Evolutionary conservation across 2,888 invertebrate genomes (phyloP).

Genomic region (Synergus japonicus): DNA sequence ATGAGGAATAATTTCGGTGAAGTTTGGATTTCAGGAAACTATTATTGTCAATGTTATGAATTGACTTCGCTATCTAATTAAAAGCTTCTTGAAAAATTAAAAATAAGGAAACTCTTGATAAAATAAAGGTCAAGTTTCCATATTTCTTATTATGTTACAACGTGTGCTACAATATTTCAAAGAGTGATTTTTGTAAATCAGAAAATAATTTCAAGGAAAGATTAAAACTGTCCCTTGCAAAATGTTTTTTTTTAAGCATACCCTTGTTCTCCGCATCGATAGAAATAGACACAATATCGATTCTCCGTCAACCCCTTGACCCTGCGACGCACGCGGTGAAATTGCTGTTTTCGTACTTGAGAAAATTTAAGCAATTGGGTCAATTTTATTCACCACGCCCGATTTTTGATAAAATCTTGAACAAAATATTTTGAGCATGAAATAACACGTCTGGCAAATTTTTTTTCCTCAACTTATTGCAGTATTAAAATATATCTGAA

Average conservation of each 20-base stretch:
- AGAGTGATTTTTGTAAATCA: neutral
- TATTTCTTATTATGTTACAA: too few relatives aligned
- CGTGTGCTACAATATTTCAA: too few relatives aligned
- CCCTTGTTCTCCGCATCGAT: constrained; percentile 23
- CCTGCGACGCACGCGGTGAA: neutral
- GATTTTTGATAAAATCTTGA: neutral
- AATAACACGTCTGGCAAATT: neutral
- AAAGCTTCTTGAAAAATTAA: too few relatives aligned
- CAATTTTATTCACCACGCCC: neutral
- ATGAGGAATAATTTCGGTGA: too few relatives aligned
- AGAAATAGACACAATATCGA: constrained; percentile 66
- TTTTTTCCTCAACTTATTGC: constrained; percentile 38
- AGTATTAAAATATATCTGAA: too few relatives aligned
- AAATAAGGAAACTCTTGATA: too few relatives aligned
- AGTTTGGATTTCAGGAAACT: too few relatives aligned
- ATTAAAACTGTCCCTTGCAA: neutral
- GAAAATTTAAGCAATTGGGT: neutral
- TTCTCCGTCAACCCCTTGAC: constrained; percentile 43
- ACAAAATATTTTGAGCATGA: too few relatives aligned
- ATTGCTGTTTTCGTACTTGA: neutral
- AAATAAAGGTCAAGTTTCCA: too few relatives aligned
- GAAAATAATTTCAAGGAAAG: neutral
- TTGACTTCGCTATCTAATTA: too few relatives aligned
- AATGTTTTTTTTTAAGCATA: neutral
- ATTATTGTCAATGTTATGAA: too few relatives aligned